phyloP scores from a whole-genome alignment of 2,113 vertebrate species.

The Scolopax mira region DNA sequence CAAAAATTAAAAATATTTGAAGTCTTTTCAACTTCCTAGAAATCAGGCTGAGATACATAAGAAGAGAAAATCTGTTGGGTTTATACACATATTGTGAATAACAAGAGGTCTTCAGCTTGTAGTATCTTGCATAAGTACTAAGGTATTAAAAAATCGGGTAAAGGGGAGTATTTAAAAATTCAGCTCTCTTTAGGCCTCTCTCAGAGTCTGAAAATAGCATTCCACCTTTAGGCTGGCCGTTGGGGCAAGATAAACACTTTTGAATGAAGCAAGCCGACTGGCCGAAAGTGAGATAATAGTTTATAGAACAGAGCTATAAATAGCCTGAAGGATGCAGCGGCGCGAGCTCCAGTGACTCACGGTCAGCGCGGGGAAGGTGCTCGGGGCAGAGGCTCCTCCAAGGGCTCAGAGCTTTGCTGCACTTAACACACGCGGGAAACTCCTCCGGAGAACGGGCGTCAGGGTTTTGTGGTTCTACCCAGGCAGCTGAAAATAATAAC shows the following conservation, averaged over 20 bases:
- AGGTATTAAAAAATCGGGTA: background rate
- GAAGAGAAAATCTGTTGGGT: background rate
- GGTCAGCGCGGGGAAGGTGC: background rate
- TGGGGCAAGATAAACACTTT: constrained; percentile 12
- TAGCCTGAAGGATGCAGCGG: background rate
- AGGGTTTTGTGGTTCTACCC: background rate
- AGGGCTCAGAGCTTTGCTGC: accelerated
- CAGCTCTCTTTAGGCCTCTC: background rate
- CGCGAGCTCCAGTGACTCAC: background rate
- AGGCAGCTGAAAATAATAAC: background rate
- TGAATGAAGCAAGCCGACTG: background rate
- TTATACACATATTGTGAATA: background rate
- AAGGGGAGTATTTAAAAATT: background rate
- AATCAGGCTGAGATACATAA: background rate
- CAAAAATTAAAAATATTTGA: background rate
- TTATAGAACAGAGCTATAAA: constrained; percentile 5
- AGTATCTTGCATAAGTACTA: background rate
- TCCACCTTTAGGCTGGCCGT: background rate
- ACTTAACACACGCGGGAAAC: no score
- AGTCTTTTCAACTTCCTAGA: background rate
- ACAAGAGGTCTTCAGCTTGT: background rate
- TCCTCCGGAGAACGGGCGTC: accelerated
- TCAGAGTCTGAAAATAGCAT: background rate
- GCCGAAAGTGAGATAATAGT: constrained; percentile 2
- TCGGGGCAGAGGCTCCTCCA: background rate